These are phyloP conservation scores for Phalera bucephala DNA, from an alignment of 2,888 invertebrate genomes.

Conservation along the genomic window DNA sequence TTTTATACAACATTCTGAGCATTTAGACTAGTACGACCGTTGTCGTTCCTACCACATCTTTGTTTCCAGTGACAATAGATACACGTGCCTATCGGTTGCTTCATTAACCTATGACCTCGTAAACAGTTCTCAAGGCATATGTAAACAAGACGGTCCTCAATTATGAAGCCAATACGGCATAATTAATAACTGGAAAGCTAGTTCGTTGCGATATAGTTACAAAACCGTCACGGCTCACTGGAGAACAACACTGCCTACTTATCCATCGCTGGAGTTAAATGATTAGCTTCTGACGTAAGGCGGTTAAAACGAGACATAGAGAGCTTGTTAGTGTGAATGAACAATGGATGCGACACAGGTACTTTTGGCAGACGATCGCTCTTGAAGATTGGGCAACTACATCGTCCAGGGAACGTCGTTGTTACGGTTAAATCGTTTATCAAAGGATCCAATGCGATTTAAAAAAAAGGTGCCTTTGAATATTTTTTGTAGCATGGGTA, in stretches of 20 bases:
- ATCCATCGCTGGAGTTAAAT: slow-evolving; percentile 49
- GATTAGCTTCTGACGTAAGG: slow-evolving; percentile 71
- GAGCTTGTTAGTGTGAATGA: slow-evolving; percentile 48
- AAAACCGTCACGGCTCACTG: slow-evolving; percentile 29
- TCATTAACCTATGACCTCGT: slow-evolving; percentile 41
- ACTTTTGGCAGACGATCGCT: slow-evolving; percentile 34
- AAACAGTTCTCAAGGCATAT: slow-evolving; percentile 45
- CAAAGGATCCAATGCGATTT: too few species aligned
- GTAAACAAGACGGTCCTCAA: slow-evolving; percentile 48
- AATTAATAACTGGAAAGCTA: slow-evolving; percentile 70
- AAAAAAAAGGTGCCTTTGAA: too few species aligned
- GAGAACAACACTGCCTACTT: slow-evolving; percentile 55
- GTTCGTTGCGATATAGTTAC: slow-evolving; percentile 37
- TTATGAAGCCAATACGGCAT: slow-evolving; percentile 51
- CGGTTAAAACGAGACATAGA: slow-evolving; percentile 51
- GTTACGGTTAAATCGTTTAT: background rate
- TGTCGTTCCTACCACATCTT: too few species aligned
- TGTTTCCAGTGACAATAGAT: too few species aligned
- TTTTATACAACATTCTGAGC: too few species aligned
- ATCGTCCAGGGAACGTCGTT: slow-evolving; percentile 3
- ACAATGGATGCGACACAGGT: slow-evolving; percentile 40
- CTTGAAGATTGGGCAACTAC: slow-evolving; percentile 36
- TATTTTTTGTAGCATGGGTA: too few species aligned
- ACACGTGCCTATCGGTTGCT: too few species aligned
- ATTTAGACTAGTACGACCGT: too few species aligned